These are phyloP conservation scores for Ectemnius cavifrons DNA, from an alignment of 2,888 invertebrate genomes.

Conservation along the genomic window DNA sequence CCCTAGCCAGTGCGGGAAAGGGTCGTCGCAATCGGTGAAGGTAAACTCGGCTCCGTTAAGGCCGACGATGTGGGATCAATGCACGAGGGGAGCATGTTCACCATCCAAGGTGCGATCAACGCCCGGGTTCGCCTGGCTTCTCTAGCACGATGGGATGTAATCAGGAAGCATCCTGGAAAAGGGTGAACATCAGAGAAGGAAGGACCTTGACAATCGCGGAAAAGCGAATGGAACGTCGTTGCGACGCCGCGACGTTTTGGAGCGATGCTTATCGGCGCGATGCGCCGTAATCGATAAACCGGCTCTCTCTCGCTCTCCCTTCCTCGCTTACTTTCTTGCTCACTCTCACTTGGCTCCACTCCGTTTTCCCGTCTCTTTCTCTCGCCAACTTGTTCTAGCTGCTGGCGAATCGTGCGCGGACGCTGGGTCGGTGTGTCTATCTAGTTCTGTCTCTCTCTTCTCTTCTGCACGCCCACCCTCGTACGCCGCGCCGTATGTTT, in stretches of 20 bases:
- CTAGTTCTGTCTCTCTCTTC: not conserved
- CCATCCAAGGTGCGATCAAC: conserved; percentile 25
- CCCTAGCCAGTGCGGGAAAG: not conserved
- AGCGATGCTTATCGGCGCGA: conserved; percentile 52
- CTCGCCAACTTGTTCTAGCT: not conserved
- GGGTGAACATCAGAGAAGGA: conserved; percentile 24
- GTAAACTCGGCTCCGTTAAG: not conserved
- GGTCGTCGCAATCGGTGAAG: conserved; percentile 20
- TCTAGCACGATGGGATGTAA: too few relatives aligned
- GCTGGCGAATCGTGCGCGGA: too few relatives aligned
- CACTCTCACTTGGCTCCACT: conserved; percentile 9
- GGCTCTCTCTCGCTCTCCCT: conserved; percentile 25
- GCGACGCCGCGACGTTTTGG: conserved; percentile 52
- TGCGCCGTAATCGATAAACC: conserved; percentile 62
- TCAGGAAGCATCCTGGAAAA: too few relatives aligned
- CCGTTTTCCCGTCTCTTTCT: conserved; percentile 1
- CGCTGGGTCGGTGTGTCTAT: too few relatives aligned
- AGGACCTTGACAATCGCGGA: conserved; percentile 59
- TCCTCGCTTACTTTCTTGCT: conserved; percentile 17
- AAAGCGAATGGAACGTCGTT: conserved; percentile 33
- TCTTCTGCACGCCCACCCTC: conserved; percentile 46
- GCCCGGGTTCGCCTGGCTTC: not conserved
- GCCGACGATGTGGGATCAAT: conserved; percentile 30
- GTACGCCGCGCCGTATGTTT: conserved; percentile 42
- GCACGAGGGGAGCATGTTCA: conserved; percentile 29